A percentile compares a stretch with the other conserved stretches of the same genome.
These are phyloP conservation scores for Andinoacara biseriatus DNA, from an alignment of 2,113 vertebrate species.

Conservation along the genomic window DNA sequence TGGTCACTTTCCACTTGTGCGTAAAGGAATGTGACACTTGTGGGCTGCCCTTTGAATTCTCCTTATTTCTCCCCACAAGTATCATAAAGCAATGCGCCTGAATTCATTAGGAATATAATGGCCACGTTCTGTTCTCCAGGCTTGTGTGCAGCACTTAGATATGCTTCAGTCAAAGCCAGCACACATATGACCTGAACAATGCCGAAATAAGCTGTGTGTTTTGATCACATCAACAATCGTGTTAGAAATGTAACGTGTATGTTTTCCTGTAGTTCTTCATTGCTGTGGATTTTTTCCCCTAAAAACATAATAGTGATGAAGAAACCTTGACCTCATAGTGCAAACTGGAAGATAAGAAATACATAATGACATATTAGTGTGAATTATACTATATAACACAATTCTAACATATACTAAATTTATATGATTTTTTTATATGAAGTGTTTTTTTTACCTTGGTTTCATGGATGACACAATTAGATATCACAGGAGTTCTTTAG, in stretches of 20 bases:
- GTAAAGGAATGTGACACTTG: slow-evolving; percentile 71
- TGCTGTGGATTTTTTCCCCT: neutral
- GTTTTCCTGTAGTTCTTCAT: neutral
- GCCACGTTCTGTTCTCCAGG: slow-evolving; percentile 46
- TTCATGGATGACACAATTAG: neutral
- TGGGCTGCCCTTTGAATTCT: slow-evolving; percentile 65
- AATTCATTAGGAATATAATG: slow-evolving; percentile 62
- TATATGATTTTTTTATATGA: neutral
- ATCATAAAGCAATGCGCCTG: slow-evolving; percentile 52
- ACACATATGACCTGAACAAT: slow-evolving; percentile 35
- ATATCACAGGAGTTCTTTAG: neutral
- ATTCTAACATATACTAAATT: too few species aligned
- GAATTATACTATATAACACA: neutral
- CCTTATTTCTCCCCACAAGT: slow-evolving; percentile 51
- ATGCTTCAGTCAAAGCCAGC: slow-evolving; percentile 37
- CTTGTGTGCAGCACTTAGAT: slow-evolving; percentile 18
- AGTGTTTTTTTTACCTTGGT: accelerated
- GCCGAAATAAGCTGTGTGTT: neutral
- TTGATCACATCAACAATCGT: too few species aligned
- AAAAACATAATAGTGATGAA: neutral
- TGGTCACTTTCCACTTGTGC: slow-evolving; percentile 73
- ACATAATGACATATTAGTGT: neutral
- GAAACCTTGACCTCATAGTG: neutral
- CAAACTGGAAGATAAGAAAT: neutral
- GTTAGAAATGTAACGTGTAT: neutral